Conservation (phyloP, 2,113 vertebrate species). For the Chlorodrepanis virens region DNA sequence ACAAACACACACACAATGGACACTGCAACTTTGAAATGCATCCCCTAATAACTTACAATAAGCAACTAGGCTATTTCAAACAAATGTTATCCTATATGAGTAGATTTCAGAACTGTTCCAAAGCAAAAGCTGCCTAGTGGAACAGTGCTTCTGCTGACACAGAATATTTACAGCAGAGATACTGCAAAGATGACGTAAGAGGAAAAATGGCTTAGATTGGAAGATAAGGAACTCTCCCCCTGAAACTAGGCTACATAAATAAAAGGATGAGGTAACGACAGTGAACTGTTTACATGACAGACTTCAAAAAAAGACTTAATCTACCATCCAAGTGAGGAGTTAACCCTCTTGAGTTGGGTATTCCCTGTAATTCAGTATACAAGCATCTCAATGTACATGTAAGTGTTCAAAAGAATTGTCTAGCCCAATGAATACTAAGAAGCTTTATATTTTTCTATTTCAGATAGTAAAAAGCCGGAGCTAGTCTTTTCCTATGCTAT, state of each 20-base stretch:
- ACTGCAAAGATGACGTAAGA: background rate
- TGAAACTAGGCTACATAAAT: background rate
- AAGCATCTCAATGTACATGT: background rate
- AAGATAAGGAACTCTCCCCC: background rate
- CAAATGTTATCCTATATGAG: background rate
- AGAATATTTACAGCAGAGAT: background rate
- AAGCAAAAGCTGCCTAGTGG: background rate
- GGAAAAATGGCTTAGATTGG: background rate
- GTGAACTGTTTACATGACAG: background rate
- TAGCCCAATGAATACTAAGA: background rate
- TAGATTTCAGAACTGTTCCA: background rate
- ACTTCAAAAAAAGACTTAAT: background rate
- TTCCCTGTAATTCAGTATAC: background rate
- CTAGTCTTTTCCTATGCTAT: background rate
- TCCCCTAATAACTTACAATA: background rate
- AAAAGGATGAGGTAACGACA: background rate
- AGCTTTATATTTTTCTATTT: background rate
- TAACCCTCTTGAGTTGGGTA: background rate
- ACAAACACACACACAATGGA: background rate
- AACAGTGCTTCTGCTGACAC: background rate
- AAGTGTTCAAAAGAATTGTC: background rate
- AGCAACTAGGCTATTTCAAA: background rate
- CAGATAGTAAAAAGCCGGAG: background rate
- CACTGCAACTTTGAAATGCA: background rate
- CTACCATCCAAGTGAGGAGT: background rate